Conservation (phyloP, 1,140 invertebrate species). For the Ooceraea biroi region DNA sequence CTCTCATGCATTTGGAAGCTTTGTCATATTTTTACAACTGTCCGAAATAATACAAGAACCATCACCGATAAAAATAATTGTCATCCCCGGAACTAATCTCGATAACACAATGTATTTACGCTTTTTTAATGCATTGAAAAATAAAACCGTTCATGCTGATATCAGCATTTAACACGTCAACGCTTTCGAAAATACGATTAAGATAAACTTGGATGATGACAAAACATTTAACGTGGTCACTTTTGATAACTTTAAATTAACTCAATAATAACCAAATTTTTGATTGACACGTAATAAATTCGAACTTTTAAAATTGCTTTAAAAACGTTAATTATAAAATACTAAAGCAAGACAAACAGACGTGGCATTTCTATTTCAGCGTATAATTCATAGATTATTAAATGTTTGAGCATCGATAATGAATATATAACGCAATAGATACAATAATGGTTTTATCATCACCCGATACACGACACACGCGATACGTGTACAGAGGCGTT, state of each 20-base stretch:
- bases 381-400: not conserved
- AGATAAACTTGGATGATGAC: not conserved
- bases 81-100: not conserved
- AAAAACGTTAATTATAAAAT: not conserved
- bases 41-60: constrained; percentile 12
- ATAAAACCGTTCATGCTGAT: constrained; percentile 3
- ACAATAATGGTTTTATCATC: not conserved
- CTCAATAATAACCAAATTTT: not conserved
- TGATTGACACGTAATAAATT: not conserved
- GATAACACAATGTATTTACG: not conserved
- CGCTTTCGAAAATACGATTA: not conserved
- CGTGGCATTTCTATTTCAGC: not conserved
- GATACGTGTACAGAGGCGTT: not conserved
- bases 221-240: not conserved
- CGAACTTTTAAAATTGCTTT: not conserved
- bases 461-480: not conserved
- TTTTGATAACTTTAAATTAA: not conserved
- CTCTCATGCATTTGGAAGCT: too few species aligned
- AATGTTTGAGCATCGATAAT: not conserved
- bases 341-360: not conserved
- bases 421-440: not conserved
- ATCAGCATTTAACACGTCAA: constrained; percentile 20
- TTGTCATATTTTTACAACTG: constrained; percentile 15
- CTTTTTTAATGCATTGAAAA: not conserved
- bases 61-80: constrained; percentile 28